A percentile compares a stretch with the other conserved stretches of the same genome.
These are phyloP conservation scores for Coreius guichenoti DNA, from an alignment of 2,797 vertebrate species.

Conservation along the genomic window DNA sequence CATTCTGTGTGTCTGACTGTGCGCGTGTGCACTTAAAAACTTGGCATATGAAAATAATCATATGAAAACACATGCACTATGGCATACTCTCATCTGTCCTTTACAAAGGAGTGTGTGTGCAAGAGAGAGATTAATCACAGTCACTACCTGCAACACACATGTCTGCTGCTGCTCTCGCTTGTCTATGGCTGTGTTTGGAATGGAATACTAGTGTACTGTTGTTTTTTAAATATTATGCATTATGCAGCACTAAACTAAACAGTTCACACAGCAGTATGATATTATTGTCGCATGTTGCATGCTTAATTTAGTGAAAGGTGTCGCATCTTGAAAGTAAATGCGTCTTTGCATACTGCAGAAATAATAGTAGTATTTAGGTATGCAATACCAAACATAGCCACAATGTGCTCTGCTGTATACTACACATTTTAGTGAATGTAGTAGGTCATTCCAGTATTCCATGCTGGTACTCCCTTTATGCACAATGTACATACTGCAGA, in stretches of 20 bases:
- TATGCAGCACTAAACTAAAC: neutral
- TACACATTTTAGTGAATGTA: neutral
- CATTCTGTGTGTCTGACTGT: constrained; percentile 16
- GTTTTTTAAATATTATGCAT: neutral
- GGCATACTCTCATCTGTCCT: constrained; percentile 46
- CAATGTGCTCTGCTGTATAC: neutral
- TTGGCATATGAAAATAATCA: constrained; percentile 44
- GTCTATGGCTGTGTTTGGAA: constrained; percentile 18
- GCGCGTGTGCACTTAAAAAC: constrained; percentile 34
- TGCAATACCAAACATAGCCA: neutral
- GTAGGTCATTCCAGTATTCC: neutral
- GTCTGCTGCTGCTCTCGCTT: constrained; percentile 49
- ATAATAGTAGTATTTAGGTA: neutral
- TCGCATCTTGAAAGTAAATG: neutral
- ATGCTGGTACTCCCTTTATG: neutral
- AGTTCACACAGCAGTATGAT: neutral
- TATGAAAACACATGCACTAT: neutral
- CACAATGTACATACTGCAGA: neutral
- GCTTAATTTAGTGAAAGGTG: neutral
- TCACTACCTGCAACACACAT: constrained; percentile 36
- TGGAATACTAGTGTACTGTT: neutral
- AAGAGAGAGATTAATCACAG: constrained; percentile 47
- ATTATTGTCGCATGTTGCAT: neutral
- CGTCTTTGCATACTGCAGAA: neutral
- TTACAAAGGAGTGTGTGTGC: constrained; percentile 43